Base-by-base conservation (phyloP, 2,888 invertebrate species). In the Corbicula japonica region DNA sequence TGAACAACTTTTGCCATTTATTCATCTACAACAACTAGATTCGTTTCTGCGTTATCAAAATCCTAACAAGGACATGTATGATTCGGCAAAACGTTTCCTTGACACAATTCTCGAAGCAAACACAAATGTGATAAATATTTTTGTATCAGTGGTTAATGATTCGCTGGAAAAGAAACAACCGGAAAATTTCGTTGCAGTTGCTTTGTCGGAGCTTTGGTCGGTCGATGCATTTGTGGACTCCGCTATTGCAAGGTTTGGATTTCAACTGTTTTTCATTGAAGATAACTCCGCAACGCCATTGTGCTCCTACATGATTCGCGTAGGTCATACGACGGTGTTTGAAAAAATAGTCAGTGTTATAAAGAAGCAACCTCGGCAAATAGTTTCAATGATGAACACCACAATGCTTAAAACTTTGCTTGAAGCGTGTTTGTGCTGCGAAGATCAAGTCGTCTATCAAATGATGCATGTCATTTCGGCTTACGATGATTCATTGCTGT, bases 191-290 rank as follows among this genome's bases (percentile, higher is more conserved):
- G 15, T 41, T 5, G 21, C 18, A 8, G 48, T 76, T 8, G 71
- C 82, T 5, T 34, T 65, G 10, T 75, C 65, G 0, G 58, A 34
- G 3, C 18, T 78, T 2, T 82, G 82, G 82, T 23, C 62, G 18
- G n/a, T 60, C 12, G 48, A 62, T 2, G 41, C 48, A 38, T 82
- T 82, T 50, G 15, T 50, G 3, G 65, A 78, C n/a, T 44, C 56
- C 10, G 48, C 71, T 2, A 28, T 78, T 10, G 54, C 75, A 18
- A 34, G 72, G 6, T 44, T 72, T 32, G 75, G 77, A 5, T 63
- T 63, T 8, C 62, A 75, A 12, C 61, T 68, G 50, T 78, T 82
- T 69, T 65, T 78, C 23, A 35, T 52, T n/a, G 35, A 44, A 48
- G 78, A 82, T 28, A 3, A 34, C 2, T 15, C 15, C 4, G 26